A percentile compares a stretch with the other conserved stretches of the same genome.
phyloP scores from a whole-genome alignment of 1,140 invertebrate species.

The Prorops nasuta region DNA sequence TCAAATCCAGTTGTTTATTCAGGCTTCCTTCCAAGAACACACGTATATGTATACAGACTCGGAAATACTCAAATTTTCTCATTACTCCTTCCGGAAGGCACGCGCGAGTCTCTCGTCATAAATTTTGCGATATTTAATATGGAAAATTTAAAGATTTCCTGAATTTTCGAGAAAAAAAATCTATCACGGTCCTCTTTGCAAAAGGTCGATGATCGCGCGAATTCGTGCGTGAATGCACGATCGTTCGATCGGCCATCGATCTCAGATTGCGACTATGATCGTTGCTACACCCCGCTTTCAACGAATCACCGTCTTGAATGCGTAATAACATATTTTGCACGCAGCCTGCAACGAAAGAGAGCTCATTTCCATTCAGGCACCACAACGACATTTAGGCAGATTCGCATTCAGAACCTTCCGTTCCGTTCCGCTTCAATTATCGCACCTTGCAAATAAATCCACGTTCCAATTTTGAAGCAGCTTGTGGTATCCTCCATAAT shows the following conservation, averaged over 20 bases:
- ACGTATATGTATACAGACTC: too few relatives aligned
- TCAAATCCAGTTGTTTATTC: constrained; percentile 45
- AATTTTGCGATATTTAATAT: too few relatives aligned
- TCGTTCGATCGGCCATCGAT: constrained; percentile 41
- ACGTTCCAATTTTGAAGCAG: too few relatives aligned
- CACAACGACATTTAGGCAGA: constrained; percentile 43
- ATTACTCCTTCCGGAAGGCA: too few relatives aligned
- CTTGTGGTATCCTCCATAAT: too few relatives aligned
- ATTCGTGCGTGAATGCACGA: constrained; percentile 38
- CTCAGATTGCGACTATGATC: constrained; percentile 33
- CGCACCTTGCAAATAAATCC: too few relatives aligned
- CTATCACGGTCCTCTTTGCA: too few relatives aligned
- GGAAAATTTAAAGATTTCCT: too few relatives aligned
- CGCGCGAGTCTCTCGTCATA: too few relatives aligned
- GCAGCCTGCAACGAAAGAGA: constrained; percentile 20
- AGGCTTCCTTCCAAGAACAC: constrained; percentile 26
- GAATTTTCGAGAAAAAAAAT: too few relatives aligned
- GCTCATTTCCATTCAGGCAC: constrained; percentile 40
- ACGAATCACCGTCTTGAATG: constrained; percentile 42
- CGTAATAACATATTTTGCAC: constrained; percentile 34
- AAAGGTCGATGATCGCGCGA: constrained; percentile 16
- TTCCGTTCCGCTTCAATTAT: too few relatives aligned
- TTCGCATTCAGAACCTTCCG: constrained; percentile 46
- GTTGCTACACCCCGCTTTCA: constrained; percentile 23
- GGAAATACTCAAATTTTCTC: too few relatives aligned